Base-by-base conservation (phyloP, 2,113 vertebrate species). In the Spilogale gracilis region DNA sequence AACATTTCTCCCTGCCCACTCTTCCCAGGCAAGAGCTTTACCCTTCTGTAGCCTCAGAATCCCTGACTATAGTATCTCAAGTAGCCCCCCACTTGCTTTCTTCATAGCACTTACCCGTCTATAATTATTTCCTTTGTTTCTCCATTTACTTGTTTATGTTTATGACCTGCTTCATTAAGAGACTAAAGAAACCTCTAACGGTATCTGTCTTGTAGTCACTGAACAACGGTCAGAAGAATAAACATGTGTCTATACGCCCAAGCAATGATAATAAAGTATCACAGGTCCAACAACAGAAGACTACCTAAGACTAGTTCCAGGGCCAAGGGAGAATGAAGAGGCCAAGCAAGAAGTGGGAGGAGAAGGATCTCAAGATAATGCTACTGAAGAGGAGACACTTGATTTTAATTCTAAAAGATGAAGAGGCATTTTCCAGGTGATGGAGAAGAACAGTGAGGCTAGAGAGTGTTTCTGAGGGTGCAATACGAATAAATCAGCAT, bases 121-220 rank as follows among this genome's bases (percentile, higher is more conserved):
- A 20, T 45, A 80, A 85, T 45, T 76, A 97, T 52, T 74, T 94
- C 91, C 81, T 69, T 82, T 80, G 74, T 81, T 92, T 81, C 56
- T 78, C 45, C 45, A 32, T 69, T 83, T 69, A 61, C 11, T 45
- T 91, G 16, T 54, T 94, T 96, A 45, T 32, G 14, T 82, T 82
- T n/a, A 82, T 65, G 20, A 17, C 5, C 71, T 96, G 92, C 48
- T 73, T 89, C 38, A 54, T 56, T 50, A 91, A 67, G 25, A 16
- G 23, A 92, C 32, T 56, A 83, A 3, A 89, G 60, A 80, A 10
- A 32, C 54, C 67, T 27, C 27, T 73, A 50, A 61, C 82, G 4
- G 30, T 20, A 73, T 89, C 32, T 89, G 25, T 65, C 54, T 78
- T 38, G 56, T 71, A 56, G 4, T 80, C n/a, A 95, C 63, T 93